These are phyloP conservation scores for Ephialtes manifestator DNA, from an alignment of 2,888 invertebrate genomes.

Conservation along the genomic window DNA sequence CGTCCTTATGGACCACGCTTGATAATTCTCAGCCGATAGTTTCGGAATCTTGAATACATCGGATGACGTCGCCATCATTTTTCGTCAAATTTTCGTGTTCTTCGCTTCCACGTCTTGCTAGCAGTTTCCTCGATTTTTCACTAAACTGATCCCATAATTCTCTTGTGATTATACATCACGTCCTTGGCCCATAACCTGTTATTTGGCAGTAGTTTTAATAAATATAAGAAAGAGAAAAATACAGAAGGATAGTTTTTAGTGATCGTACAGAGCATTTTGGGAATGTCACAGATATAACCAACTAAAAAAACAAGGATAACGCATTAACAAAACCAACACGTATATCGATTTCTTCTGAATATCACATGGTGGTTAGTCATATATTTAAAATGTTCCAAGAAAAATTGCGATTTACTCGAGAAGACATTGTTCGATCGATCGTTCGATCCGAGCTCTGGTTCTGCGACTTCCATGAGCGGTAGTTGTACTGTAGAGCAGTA, in stretches of 20 bases:
- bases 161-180: no score
- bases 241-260: background rate
- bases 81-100: background rate
- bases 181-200: constrained; percentile 21
- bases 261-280: background rate
- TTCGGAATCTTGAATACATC: constrained; percentile 15
- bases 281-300: background rate
- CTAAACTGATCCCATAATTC: no score
- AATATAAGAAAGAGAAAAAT: background rate
- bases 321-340: constrained; percentile 3
- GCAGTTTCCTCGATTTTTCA: background rate
- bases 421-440: no score
- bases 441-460: no score
- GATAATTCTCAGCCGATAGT: constrained; percentile 30
- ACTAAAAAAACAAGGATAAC: background rate
- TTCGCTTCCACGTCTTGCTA: constrained; percentile 9
- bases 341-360: background rate
- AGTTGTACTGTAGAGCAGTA: no score
- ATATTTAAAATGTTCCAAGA: background rate
- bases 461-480: no score
- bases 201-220: constrained; percentile 11
- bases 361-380: constrained; percentile 6
- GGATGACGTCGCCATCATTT: constrained; percentile 10
- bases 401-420: no score
- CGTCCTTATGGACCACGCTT: constrained; percentile 19